A percentile compares a stretch with the other conserved stretches of the same genome.
Conservation (phyloP, 2,113 vertebrate species). For the Gallinago jamesoni region DNA sequence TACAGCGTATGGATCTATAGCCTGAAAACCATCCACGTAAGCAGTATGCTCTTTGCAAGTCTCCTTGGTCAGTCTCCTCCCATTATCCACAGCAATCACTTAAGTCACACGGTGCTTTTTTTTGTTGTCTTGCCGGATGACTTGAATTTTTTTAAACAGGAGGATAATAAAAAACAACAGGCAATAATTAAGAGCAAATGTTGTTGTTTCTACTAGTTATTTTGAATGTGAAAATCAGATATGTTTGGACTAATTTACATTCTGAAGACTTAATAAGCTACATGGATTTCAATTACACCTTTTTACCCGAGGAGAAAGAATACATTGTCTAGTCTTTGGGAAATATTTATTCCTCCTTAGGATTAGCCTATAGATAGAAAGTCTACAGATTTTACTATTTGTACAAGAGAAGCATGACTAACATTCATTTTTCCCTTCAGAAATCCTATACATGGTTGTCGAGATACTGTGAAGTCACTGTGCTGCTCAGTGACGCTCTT, state of each 20-base stretch:
- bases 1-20: not conserved
- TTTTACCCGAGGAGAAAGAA: not conserved
- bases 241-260: not conserved
- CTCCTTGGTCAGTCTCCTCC: not conserved
- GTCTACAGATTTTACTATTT: not conserved
- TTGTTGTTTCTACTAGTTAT: not conserved
- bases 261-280: not conserved
- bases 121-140: not conserved
- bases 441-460: not conserved
- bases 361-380: not conserved
- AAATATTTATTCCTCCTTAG: not conserved
- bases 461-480: not conserved
- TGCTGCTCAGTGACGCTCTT: constrained; percentile 27
- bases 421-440: not conserved
- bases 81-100: not conserved
- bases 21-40: not conserved
- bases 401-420: not conserved
- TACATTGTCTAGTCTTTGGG: not conserved
- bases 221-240: constrained; percentile 4
- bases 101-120: not conserved
- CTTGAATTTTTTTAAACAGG: not conserved
- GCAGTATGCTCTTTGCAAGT: not conserved
- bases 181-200: not conserved
- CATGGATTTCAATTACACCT: not conserved
- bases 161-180: not conserved